These are phyloP conservation scores for Saimiri boliviensis DNA, from an alignment of 2,113 vertebrate genomes.

Conservation along the genomic window DNA sequence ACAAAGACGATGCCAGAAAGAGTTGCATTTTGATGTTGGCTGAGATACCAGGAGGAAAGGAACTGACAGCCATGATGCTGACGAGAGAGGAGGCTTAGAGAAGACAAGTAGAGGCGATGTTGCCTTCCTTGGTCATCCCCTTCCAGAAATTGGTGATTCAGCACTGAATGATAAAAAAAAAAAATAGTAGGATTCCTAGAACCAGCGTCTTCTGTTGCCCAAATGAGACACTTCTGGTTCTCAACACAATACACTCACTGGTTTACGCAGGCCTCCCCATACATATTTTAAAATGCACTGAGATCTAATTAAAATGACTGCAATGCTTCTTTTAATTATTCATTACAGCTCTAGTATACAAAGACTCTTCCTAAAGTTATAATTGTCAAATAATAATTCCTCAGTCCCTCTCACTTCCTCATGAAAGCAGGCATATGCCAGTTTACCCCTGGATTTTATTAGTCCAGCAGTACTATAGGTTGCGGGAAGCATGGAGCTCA, in stretches of 20 bases:
- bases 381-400: constrained; percentile 34
- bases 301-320: constrained; percentile 48
- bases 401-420: not conserved
- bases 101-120: constrained; percentile 74
- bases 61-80: constrained; percentile 81
- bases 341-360: not conserved
- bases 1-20: constrained; percentile 82
- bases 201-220: not conserved
- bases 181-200: not conserved
- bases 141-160: constrained; percentile 38
- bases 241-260: not conserved
- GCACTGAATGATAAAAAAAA: not conserved
- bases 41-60: constrained; percentile 78
- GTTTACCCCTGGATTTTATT: constrained; percentile 51
- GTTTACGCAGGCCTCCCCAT: not conserved
- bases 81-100: constrained; percentile 80
- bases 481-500: constrained; percentile 24
- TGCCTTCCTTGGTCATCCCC: constrained; percentile 52
- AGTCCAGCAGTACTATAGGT: constrained; percentile 41
- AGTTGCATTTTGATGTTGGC: constrained; percentile 81
- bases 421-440: constrained; percentile 36
- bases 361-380: constrained; percentile 56
- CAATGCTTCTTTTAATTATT: constrained; percentile 40
- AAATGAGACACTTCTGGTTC: not conserved
- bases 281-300: constrained; percentile 31